These are phyloP conservation scores for Patella pellucida DNA, from an alignment of 2,888 invertebrate species.

Conservation along the genomic window DNA sequence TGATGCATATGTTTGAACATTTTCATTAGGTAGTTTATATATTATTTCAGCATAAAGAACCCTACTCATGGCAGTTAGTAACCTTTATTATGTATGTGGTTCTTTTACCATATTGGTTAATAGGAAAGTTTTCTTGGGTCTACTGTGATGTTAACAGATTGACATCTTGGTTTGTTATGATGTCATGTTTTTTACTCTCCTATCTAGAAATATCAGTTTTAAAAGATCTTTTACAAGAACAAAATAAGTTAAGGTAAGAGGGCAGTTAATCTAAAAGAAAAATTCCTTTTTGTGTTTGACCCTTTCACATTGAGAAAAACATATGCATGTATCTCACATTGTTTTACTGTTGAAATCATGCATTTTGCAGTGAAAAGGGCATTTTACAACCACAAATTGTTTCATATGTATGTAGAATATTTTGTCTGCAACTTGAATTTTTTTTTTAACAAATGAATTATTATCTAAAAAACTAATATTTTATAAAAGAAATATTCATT, in stretches of 20 bases:
- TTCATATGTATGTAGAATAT: too few relatives aligned
- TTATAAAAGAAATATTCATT: too few relatives aligned
- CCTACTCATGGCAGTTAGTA: constrained; percentile 39
- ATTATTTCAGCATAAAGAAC: constrained; percentile 40
- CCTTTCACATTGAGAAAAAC: too few relatives aligned
- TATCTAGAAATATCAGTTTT: constrained; percentile 47
- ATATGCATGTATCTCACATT: too few relatives aligned
- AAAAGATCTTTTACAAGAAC: not conserved
- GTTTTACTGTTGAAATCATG: too few relatives aligned
- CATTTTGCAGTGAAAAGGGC: too few relatives aligned
- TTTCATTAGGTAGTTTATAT: not conserved
- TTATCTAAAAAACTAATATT: too few relatives aligned
- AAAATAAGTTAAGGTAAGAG: not conserved
- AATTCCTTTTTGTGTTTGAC: too few relatives aligned
- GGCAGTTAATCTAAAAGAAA: too few relatives aligned
- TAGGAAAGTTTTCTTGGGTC: constrained; percentile 54
- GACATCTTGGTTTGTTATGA: constrained; percentile 50
- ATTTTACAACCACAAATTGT: too few relatives aligned
- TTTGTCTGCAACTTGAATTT: too few relatives aligned
- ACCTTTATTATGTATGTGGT: constrained; percentile 47
- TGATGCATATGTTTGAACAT: not conserved
- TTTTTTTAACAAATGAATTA: too few relatives aligned
- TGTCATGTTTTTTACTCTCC: constrained; percentile 47
- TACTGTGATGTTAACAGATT: constrained; percentile 53
- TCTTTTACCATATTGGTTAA: constrained; percentile 52